These are phyloP conservation scores for Cosmopolites sordidus DNA, from an alignment of 2,888 invertebrate genomes.

Conservation along the genomic window DNA sequence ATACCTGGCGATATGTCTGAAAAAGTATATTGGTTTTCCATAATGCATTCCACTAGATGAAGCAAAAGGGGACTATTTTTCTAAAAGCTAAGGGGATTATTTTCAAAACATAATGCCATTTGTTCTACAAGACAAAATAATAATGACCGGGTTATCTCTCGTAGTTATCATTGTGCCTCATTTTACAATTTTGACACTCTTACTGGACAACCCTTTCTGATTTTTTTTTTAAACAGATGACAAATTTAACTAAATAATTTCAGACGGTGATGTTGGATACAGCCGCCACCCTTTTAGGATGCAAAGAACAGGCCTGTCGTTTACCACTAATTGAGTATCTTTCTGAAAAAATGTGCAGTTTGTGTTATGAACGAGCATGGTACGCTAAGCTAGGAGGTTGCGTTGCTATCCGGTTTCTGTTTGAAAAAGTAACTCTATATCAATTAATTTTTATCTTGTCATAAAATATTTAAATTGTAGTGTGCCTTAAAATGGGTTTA, in stretches of 20 bases:
- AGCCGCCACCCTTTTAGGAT: constrained; percentile 71
- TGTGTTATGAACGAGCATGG: constrained; percentile 98
- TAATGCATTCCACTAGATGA: no score
- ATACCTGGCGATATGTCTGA: no score
- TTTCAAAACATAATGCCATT: no score
- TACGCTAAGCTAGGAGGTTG: constrained; percentile 96
- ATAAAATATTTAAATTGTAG: constrained; percentile 43
- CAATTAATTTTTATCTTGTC: background rate
- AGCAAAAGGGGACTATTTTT: no score
- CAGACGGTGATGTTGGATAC: constrained; percentile 81
- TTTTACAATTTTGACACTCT: no score
- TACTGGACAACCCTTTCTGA: no score
- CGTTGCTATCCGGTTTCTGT: constrained; percentile 82
- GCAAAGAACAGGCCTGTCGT: constrained; percentile 80
- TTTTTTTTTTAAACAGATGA: no score
- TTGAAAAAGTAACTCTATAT: constrained; percentile 52
- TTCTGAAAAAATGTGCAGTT: constrained; percentile 85
- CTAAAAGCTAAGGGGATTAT: no score
- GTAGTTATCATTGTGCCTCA: no score
- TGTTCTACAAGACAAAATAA: no score
- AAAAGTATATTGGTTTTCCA: no score
- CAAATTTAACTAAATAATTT: background rate
- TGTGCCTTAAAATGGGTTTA: constrained; percentile 86
- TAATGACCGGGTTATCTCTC: no score
- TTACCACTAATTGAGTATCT: constrained; percentile 91